Conservation (phyloP, 2,797 vertebrate species). For the Parauchenoglanis punctatus region DNA sequence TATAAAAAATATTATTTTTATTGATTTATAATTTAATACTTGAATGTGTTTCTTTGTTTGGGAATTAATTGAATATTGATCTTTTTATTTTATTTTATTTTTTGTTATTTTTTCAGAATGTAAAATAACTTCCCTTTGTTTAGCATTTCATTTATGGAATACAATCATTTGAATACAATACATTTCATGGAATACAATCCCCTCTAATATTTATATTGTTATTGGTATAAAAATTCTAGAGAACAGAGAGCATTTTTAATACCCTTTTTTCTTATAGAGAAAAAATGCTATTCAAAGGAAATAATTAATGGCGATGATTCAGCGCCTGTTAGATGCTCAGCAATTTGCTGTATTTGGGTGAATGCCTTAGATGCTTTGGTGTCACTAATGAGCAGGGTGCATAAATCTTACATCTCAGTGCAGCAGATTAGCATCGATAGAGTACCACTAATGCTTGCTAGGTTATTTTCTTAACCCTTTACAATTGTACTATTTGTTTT, state of each 20-base stretch:
- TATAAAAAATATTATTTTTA: neutral
- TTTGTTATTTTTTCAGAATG: neutral
- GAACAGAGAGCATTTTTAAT: neutral
- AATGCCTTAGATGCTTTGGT: conserved; percentile 44
- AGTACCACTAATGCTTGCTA: neutral
- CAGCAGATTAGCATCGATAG: conserved; percentile 25
- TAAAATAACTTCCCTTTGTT: neutral
- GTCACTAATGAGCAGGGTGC: conserved; percentile 53
- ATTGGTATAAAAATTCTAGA: neutral
- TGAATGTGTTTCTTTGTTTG: neutral
- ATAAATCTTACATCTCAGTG: conserved; percentile 13
- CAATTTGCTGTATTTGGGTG: conserved; percentile 34
- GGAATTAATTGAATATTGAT: neutral
- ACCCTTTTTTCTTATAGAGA: no score
- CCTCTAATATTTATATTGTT: neutral
- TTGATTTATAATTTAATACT: neutral
- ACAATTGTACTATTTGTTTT: neutral
- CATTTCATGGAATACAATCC: neutral
- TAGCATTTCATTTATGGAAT: neutral
- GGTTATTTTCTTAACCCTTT: neutral
- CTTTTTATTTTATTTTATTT: neutral
- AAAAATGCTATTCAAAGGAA: conserved; percentile 21
- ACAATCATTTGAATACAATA: no score
- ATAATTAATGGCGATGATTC: conserved; percentile 46
- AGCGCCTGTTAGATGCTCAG: conserved; percentile 32